Percentiles rank a stretch among this genome's conserved stretches.
Conservation (phyloP, 2,888 invertebrate genomes). For the Hypena proboscidalis region DNA sequence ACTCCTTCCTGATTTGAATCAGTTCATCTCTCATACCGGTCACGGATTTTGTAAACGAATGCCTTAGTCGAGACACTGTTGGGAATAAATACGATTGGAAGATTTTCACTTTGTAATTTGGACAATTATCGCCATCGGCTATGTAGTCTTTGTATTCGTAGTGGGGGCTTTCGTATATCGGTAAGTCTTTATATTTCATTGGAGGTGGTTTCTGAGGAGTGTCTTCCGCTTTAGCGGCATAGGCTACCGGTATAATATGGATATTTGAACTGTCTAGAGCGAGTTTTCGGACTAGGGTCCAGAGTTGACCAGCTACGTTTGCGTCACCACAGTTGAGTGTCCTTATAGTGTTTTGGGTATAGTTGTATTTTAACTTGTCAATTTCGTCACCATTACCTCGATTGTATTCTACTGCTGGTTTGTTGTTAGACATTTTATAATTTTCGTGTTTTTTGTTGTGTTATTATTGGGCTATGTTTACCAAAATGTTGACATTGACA, state of each 20-base stretch:
- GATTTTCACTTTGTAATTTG: constrained; percentile 50
- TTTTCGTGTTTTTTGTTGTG: constrained; percentile 15
- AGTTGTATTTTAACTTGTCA: too few relatives aligned
- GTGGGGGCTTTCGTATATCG: constrained; percentile 63
- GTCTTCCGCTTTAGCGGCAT: constrained; percentile 44
- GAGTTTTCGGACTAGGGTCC: constrained; percentile 53
- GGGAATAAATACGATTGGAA: constrained; percentile 56
- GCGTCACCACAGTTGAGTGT: too few relatives aligned
- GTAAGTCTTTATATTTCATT: constrained; percentile 67
- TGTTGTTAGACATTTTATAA: constrained; percentile 27
- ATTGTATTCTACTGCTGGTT: background rate
- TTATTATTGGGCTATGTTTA: constrained; percentile 33
- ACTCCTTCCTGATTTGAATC: constrained; percentile 18
- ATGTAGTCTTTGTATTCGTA: constrained; percentile 59
- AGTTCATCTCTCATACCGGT: constrained; percentile 17
- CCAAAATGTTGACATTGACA: constrained; percentile 42
- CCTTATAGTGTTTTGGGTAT: too few relatives aligned
- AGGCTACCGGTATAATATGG: constrained; percentile 53
- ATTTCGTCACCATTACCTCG: too few relatives aligned
- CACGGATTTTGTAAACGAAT: constrained; percentile 16
- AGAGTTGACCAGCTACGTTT: constrained; percentile 56
- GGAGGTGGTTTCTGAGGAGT: constrained; percentile 54
- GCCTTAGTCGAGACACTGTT: constrained; percentile 46
- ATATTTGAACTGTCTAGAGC: constrained; percentile 49
- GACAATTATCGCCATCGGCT: constrained; percentile 48